Evolutionary conservation across 2,113 vertebrate species (phyloP), one percentile per base, ranked within the genome.

Genomic region (Urocynchramus pylzowi): DNA sequence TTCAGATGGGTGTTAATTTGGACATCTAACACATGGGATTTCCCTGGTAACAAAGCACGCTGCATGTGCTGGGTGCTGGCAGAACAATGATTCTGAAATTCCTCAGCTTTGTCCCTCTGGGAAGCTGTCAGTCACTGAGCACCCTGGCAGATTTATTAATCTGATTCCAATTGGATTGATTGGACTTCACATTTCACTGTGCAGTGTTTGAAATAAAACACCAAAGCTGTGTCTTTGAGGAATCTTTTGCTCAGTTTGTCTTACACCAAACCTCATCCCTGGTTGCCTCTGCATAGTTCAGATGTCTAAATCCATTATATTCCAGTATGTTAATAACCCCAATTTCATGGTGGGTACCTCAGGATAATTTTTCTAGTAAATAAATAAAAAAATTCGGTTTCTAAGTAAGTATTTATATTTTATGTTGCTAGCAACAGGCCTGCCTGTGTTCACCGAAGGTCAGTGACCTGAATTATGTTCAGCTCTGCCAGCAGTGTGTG

Each of bases 401-500:
- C 54, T 74, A 53, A 92, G 85, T 70, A 89, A 84, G 65, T 91
- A 91, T 91, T 91, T 91, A 71, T 91, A 69, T 95, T 94, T 94
- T 50, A 74, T 89, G 75, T 93, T 83, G 74, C 67, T 91, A 95
- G 93, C 78, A 94, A 89, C 91, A 93, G 87, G 84, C 89, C 81
- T 95, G 87, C 87, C 84, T 87, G 87, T 84, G 37, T 85, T 93
- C 83, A 50, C 59, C 9, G 9, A 96, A 95, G 96, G 93, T 89
- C 82, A 85, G 92, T 96, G 96, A 94, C 95, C 85, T 94, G 87
- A 93, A 96, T 96, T 90, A 64, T 94, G 81, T 47, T 95, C 47
- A 57, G 92, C 78, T 90, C 81, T 83, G 78, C 80, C 89, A 94
- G 33, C 84, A 73, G 70, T 69, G 50, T 84, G 33, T 91, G 45